These are phyloP conservation scores for Sphaerophoria taeniata DNA, from an alignment of 2,888 invertebrate genomes.

Conservation along the genomic window DNA sequence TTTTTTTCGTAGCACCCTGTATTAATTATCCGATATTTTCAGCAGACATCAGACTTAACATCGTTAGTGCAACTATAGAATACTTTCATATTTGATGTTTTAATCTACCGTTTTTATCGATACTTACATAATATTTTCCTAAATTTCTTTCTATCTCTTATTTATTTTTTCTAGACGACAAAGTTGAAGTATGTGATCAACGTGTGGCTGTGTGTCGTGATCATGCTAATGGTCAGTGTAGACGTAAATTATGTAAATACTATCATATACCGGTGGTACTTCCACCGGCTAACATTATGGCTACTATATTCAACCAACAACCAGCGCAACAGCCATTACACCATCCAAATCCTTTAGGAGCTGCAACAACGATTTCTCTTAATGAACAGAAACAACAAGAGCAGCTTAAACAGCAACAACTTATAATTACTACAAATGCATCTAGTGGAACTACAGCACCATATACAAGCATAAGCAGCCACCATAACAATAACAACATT, in stretches of 20 bases:
- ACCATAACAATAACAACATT: constrained; percentile 74
- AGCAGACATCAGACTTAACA: too few relatives aligned
- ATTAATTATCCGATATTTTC: too few relatives aligned
- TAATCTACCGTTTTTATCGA: too few relatives aligned
- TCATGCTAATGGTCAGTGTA: constrained; percentile 96
- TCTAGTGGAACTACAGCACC: constrained; percentile 79
- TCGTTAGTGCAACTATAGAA: too few relatives aligned
- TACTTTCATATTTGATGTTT: too few relatives aligned
- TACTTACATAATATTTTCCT: not conserved
- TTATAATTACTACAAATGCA: constrained; percentile 77
- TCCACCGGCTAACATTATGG: constrained; percentile 92
- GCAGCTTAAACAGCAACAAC: constrained; percentile 75
- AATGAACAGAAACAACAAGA: constrained; percentile 73
- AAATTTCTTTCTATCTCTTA: constrained; percentile 8
- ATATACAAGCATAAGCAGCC: constrained; percentile 73
- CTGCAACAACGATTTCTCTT: constrained; percentile 72
- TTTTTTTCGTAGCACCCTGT: too few relatives aligned
- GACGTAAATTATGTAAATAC: constrained; percentile 97
- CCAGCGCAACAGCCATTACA: constrained; percentile 58
- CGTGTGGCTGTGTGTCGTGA: constrained; percentile 98
- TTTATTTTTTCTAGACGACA: constrained; percentile 89
- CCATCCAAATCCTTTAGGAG: constrained; percentile 69
- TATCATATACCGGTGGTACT: constrained; percentile 97
- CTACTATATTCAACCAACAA: constrained; percentile 84
- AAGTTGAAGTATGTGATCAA: constrained; percentile 97